Evolutionary conservation across 2,797 vertebrate genomes (phyloP).

Genomic region (Pempheris klunzingeri): DNA sequence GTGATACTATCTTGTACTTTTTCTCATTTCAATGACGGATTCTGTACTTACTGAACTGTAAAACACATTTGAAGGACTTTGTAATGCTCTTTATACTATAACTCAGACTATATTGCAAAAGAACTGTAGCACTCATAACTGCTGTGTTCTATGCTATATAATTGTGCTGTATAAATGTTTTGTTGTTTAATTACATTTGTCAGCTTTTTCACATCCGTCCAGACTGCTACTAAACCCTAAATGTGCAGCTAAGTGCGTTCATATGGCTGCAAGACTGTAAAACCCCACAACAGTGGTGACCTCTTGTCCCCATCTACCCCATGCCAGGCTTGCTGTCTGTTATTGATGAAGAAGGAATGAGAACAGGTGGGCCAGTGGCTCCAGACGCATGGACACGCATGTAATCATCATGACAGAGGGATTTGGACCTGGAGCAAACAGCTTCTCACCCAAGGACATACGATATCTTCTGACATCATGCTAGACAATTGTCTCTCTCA

Average conservation of each 20-base stretch:
- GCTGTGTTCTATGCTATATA: background rate
- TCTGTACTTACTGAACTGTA: background rate
- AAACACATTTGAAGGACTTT: background rate
- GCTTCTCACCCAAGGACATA: constrained; percentile 52
- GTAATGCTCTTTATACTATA: background rate
- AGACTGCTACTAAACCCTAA: background rate
- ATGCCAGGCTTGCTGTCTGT: constrained; percentile 23
- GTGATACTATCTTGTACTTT: background rate
- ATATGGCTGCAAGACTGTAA: constrained; percentile 13
- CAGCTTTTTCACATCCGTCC: background rate
- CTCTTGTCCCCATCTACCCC: constrained; percentile 27
- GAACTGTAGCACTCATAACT: background rate
- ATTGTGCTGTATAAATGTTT: background rate
- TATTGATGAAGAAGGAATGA: constrained; percentile 69
- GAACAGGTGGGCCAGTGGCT: constrained; percentile 79
- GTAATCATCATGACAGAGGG: constrained; percentile 71
- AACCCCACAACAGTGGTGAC: constrained; percentile 19
- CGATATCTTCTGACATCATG: constrained; percentile 71
- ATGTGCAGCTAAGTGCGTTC: background rate
- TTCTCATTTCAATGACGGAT: constrained; percentile 13
- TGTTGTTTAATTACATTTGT: background rate
- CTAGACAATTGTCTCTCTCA: constrained; percentile 33
- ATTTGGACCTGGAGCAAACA: constrained; percentile 66
- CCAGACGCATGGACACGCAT: constrained; percentile 71
- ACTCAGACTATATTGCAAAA: background rate